A percentile compares a stretch with the other conserved stretches of the same genome.
Conservation (phyloP, 2,113 vertebrate genomes). For the Mellivora capensis region DNA sequence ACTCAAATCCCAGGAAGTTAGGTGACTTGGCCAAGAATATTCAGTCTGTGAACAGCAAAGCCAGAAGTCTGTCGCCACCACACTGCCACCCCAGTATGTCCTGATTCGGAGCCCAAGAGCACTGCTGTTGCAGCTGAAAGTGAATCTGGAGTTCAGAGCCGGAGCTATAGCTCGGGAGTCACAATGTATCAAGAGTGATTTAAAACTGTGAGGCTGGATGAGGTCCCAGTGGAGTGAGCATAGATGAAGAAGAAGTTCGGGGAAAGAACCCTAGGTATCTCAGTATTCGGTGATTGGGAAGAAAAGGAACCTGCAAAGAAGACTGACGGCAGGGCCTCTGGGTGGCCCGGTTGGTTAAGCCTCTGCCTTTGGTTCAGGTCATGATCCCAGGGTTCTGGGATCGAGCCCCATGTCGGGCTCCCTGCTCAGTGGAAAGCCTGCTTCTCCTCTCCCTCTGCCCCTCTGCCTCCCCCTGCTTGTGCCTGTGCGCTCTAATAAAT, state of each 20-base stretch:
- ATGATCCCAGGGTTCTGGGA: too few relatives aligned
- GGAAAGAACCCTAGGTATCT: not conserved
- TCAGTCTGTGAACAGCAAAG: not conserved
- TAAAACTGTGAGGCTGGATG: not conserved
- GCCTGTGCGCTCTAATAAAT: too few relatives aligned
- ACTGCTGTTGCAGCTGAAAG: not conserved
- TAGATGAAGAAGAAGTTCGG: not conserved
- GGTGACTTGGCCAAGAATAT: not conserved
- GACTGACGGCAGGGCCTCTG: not conserved
- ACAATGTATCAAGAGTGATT: not conserved
- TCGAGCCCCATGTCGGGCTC: too few relatives aligned
- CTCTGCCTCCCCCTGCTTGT: too few relatives aligned
- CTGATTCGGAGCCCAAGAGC: not conserved
- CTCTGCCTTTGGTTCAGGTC: too few relatives aligned
- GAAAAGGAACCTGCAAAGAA: not conserved
- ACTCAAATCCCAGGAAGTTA: not conserved
- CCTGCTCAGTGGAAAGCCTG: too few relatives aligned
- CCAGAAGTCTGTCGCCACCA: not conserved
- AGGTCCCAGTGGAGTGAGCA: not conserved
- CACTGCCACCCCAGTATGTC: too few relatives aligned
- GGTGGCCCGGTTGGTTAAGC: too few relatives aligned
- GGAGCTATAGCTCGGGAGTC: not conserved
- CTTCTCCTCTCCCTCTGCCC: too few relatives aligned
- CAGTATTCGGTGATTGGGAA: not conserved
- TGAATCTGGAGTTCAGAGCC: not conserved